phyloP scores from a whole-genome alignment of 1,140 invertebrate species.

The Batillaria attramentaria region DNA sequence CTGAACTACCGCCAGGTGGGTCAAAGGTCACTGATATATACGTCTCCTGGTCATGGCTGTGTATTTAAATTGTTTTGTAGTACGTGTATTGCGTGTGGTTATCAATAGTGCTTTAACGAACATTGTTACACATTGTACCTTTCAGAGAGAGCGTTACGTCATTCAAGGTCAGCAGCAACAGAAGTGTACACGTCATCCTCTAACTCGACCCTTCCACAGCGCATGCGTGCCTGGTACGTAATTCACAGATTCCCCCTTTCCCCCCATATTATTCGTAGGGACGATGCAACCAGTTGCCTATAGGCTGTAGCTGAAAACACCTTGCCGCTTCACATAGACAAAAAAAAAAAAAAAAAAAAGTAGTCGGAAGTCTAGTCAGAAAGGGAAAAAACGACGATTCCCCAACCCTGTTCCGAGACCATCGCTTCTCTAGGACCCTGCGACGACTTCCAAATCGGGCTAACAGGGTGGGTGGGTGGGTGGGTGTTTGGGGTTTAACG shows the following conservation, averaged over 20 bases:
- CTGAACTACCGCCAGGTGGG: not conserved
- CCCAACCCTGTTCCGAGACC: too few relatives aligned
- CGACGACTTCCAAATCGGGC: too few relatives aligned
- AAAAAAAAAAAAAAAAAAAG: not conserved
- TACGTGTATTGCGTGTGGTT: not conserved
- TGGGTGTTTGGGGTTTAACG: too few relatives aligned
- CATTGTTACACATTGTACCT: not conserved
- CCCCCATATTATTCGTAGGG: not conserved
- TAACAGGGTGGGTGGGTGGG: too few relatives aligned
- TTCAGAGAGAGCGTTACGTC: not conserved
- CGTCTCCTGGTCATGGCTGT: not conserved
- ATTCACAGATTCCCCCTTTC: too few relatives aligned
- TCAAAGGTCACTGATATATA: not conserved
- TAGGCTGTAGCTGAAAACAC: not conserved
- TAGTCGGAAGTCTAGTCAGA: not conserved
- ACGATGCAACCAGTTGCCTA: not conserved
- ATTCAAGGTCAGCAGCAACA: not conserved
- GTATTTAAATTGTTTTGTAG: not conserved
- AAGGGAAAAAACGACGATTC: not conserved
- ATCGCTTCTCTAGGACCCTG: too few relatives aligned
- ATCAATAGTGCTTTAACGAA: not conserved
- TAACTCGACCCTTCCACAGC: not conserved
- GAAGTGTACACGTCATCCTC: not conserved
- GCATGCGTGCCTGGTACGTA: not conserved
- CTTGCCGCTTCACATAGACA: not conserved